A percentile compares a stretch with the other conserved stretches of the same genome.
Conservation (phyloP, 2,797 vertebrate genomes). For the Crypturellus tataupa region DNA sequence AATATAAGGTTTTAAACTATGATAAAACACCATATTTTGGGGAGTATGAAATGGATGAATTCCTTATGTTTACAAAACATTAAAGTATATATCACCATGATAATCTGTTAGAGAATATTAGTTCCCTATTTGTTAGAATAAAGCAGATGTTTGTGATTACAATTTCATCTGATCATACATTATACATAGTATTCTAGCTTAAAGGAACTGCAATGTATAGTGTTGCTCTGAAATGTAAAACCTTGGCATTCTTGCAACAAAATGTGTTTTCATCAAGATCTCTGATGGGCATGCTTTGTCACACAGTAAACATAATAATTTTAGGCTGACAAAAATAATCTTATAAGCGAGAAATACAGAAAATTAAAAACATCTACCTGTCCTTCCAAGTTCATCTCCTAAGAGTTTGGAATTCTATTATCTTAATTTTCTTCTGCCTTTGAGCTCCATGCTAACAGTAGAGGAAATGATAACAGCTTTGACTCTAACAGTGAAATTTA, state of each 20-base stretch:
- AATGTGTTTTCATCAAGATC: not conserved
- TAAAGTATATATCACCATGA: not conserved
- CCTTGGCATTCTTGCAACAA: not conserved
- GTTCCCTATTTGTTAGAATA: not conserved
- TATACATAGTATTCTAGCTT: not conserved
- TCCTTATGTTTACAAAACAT: not conserved
- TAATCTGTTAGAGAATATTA: not conserved
- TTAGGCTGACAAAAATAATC: not conserved
- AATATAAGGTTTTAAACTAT: not conserved
- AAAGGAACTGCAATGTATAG: not conserved
- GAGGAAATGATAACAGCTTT: not conserved
- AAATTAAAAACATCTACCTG: not conserved
- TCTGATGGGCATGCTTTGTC: not conserved
- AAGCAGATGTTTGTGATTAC: not conserved
- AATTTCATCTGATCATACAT: not conserved
- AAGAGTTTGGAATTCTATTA: not conserved
- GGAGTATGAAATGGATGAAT: not conserved
- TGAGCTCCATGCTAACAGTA: not conserved
- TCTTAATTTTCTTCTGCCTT: not conserved
- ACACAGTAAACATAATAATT: not conserved
- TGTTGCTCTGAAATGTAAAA: not conserved
- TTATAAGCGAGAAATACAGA: not conserved
- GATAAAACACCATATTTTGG: not conserved
- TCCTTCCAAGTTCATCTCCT: not conserved
- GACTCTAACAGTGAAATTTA: not conserved